Evolutionary conservation across 2,797 vertebrate genomes (phyloP).

Genomic region (Amblyopsis hoosieri): DNA sequence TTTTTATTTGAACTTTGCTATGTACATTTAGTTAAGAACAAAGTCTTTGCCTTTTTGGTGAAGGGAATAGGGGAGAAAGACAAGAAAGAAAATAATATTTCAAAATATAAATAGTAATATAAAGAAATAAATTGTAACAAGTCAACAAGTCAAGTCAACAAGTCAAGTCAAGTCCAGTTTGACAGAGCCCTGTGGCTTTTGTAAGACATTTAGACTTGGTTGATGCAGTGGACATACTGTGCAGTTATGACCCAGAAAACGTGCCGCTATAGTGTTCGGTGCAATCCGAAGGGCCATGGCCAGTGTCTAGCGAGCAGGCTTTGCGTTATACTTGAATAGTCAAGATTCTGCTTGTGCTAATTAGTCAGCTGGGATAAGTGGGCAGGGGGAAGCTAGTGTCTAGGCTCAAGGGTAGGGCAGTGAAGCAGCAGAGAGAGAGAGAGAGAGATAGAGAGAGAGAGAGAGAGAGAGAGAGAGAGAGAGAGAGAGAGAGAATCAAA

Average conservation of each 20-base stretch:
- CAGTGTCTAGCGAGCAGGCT: neutral
- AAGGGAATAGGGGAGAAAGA: too few species aligned
- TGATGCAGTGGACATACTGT: slow-evolving; percentile 21
- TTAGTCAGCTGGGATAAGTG: slow-evolving; percentile 63
- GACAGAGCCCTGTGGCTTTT: neutral
- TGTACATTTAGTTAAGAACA: too few species aligned
- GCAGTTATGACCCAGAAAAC: slow-evolving; percentile 25
- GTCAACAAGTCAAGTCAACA: neutral
- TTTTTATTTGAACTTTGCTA: too few species aligned
- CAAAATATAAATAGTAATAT: too few species aligned
- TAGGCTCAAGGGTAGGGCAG: slow-evolving; percentile 15
- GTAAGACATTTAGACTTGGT: slow-evolving; percentile 5
- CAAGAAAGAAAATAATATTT: too few species aligned
- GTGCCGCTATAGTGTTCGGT: too few species aligned
- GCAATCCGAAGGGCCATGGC: too few species aligned
- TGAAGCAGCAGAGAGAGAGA: slow-evolving; percentile 37
- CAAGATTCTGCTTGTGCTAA: slow-evolving; percentile 69
- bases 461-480: too few species aligned
- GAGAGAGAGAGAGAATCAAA: slow-evolving; percentile 3
- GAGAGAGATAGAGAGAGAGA: too few species aligned
- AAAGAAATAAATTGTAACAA: too few species aligned
- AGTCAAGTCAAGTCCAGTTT: slow-evolving; percentile 8
- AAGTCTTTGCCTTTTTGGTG: too few species aligned
- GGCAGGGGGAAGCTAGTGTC: slow-evolving; percentile 14
- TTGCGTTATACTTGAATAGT: slow-evolving; percentile 57